These are phyloP conservation scores for Lycaena phlaeas DNA, from an alignment of 2,888 invertebrate species.

Conservation along the genomic window DNA sequence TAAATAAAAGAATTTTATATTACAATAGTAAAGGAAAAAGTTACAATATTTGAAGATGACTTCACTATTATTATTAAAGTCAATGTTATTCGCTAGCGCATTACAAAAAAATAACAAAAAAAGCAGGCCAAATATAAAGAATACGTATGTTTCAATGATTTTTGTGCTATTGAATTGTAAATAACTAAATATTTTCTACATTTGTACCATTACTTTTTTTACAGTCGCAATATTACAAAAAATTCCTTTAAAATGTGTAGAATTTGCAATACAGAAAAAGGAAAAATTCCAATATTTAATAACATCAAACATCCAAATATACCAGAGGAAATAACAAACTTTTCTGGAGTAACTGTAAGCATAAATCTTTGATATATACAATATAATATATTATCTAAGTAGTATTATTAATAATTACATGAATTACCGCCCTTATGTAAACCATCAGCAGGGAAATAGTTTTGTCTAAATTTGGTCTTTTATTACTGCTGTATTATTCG, in stretches of 20 bases:
- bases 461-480: no score
- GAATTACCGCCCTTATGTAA: no score
- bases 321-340: constrained; percentile 46
- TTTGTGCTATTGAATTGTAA: no score
- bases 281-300: constrained; percentile 51
- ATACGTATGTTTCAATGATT: constrained; percentile 40
- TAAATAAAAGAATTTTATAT: no score
- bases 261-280: constrained; percentile 45
- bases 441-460: no score
- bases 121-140: constrained; percentile 37
- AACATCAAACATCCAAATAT: constrained; percentile 43
- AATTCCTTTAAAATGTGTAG: constrained; percentile 48
- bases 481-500: no score
- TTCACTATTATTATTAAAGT: constrained; percentile 50
- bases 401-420: no score
- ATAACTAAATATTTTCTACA: neutral
- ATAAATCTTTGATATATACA: no score
- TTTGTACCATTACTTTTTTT: neutral
- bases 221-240: constrained; percentile 16
- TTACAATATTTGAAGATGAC: constrained; percentile 31
- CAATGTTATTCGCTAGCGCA: constrained; percentile 50
- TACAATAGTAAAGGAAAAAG: no score
- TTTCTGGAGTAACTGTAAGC: constrained; percentile 53
- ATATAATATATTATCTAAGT: no score
- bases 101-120: constrained; percentile 44